Base-by-base conservation (phyloP, 2,797 vertebrate genomes). In the Cynodonichthys magdalenae region DNA sequence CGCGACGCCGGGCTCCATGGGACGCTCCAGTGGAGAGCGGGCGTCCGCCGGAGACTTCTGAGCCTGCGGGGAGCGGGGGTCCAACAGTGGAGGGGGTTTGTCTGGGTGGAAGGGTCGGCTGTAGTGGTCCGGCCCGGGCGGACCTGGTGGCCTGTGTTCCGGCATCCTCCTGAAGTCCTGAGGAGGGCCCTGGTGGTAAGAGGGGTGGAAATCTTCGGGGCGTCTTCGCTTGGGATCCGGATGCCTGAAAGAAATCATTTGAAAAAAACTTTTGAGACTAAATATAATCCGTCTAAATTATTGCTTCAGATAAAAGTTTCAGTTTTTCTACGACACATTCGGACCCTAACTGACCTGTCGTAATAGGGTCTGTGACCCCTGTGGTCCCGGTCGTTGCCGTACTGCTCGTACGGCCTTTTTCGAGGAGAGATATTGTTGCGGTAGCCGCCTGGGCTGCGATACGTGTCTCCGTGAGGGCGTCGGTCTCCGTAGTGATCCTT, bases 401-500 rank as follows among this genome's bases (percentile, higher is more conserved):
- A 99, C 88, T 94, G 96, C 27, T 99, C 96, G 0, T 99, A 99
- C 0, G 95, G 92, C 55, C 97, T 88, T 89, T 99, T 99, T 18
- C 97, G 94, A 24, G 95, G 95, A 1, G 95, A 93, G 81, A 80
- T 93, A 70, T 94, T 96, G 86, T 93, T 96, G 53, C 96, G 93
- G 84, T 97, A 99, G 69, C 92, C 88, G 14, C 95, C 93, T 0
- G 95, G 95, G 89, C 94, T 96, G 24, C 96, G 94, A 81, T 98
- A 96, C 1, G 93, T 79, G 1, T 98, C 97, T 12, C 93, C 86
- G 1, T 96, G 96, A 0, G 93, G 87, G 11, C 96, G 94, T 0
- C 96, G 93, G 10, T 98, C 97, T 2, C 92, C 88, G 0, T 98
- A 99, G 79, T 97, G 96, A 84, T 99, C 98, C 90, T 99, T 99